These are phyloP conservation scores for Hetaerina americana DNA, from an alignment of 1,140 invertebrate genomes.

Conservation along the genomic window DNA sequence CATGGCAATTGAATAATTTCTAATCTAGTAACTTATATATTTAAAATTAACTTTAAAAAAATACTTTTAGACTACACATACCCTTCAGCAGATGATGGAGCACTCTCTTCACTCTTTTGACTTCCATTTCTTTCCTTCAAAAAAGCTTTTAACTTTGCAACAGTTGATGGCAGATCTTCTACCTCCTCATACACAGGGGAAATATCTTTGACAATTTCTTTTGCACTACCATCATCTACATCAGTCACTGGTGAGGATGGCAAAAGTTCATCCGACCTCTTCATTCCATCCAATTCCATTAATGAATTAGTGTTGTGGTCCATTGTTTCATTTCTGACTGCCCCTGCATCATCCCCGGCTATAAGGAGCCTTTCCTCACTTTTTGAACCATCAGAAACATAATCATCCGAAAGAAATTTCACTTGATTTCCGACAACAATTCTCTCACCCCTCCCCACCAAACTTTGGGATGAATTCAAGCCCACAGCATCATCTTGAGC, in stretches of 20 bases:
- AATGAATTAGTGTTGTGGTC: too few relatives aligned
- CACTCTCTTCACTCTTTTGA: neutral
- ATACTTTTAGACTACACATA: too few relatives aligned
- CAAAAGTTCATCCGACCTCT: neutral
- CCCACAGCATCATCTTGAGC: neutral
- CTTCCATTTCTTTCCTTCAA: neutral
- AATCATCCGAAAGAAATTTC: neutral
- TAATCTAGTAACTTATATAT: too few relatives aligned
- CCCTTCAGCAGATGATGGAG: neutral
- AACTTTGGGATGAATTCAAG: neutral
- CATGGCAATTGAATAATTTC: too few relatives aligned
- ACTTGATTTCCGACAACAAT: neutral
- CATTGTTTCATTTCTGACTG: neutral
- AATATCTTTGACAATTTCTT: neutral
- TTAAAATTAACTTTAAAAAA: too few relatives aligned
- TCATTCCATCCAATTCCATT: neutral
- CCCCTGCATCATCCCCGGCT: neutral
- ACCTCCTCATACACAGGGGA: neutral
- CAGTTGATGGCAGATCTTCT: neutral
- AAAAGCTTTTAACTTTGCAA: neutral
- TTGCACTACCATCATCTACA: neutral
- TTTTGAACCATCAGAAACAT: neutral
- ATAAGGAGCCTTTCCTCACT: neutral
- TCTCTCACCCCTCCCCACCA: neutral
- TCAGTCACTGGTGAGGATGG: neutral